Evolutionary conservation across 1,140 invertebrate species (phyloP).

Genomic region (Drosophila rhopaloa): DNA sequence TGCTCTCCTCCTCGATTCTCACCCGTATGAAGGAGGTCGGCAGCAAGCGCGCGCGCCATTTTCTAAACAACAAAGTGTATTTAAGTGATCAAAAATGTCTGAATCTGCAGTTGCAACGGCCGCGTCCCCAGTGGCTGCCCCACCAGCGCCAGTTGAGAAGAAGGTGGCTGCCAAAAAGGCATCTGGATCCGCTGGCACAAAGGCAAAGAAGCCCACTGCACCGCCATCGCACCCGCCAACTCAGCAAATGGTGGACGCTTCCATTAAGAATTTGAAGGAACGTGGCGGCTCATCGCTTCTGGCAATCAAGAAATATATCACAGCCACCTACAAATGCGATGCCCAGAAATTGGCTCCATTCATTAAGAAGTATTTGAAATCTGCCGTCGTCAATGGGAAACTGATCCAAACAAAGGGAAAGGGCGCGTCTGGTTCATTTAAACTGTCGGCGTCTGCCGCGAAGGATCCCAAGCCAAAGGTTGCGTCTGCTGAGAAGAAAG

Average conservation of each 20-base stretch:
- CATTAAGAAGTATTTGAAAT: neutral
- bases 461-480: no score
- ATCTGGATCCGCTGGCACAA: neutral
- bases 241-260: conserved; percentile 86
- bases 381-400: conserved; percentile 24
- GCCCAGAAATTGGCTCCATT: neutral
- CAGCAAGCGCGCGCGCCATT: neutral
- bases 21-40: no score
- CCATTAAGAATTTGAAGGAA: conserved; percentile 87
- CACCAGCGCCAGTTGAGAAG: neutral
- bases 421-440: neutral
- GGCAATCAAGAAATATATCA: conserved; percentile 85
- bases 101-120: conserved; percentile 41
- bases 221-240: conserved; percentile 85
- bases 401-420: conserved; percentile 13
- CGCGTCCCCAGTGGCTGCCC: conserved; percentile 32
- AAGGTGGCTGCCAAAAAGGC: conserved; percentile 2
- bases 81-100: conserved; percentile 25
- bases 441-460: neutral
- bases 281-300: conserved; percentile 87
- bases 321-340: neutral
- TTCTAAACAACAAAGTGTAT: neutral
- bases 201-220: conserved; percentile 84
- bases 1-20: conserved; percentile 6
- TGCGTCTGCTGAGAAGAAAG: no score